Conservation (phyloP, 2,113 vertebrate species). For the Psilopsiagon aymara region DNA sequence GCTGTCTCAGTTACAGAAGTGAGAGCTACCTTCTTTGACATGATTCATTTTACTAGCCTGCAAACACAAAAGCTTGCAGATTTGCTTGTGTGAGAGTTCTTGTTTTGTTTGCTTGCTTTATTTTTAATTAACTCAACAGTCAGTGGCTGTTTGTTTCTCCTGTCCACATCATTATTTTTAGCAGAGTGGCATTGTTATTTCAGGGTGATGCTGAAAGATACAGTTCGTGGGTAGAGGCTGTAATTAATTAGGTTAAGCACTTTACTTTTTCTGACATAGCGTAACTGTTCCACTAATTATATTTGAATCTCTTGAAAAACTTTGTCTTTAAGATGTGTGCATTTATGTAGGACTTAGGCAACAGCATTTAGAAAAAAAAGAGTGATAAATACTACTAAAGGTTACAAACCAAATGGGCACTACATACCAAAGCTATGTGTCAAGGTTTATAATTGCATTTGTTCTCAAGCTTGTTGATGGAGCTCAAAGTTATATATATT, state of each 20-base stretch:
- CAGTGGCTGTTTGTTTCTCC: background rate
- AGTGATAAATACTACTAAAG: background rate
- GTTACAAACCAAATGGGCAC: background rate
- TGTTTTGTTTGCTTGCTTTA: background rate
- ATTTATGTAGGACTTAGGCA: background rate
- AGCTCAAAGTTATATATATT: background rate
- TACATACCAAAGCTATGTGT: background rate
- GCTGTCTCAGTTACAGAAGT: background rate
- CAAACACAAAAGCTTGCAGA: background rate
- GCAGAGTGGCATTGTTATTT: background rate
- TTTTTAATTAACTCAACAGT: background rate
- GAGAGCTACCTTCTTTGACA: background rate
- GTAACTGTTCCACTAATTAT: background rate
- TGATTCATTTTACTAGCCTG: background rate
- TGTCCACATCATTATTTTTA: background rate
- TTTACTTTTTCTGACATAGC: background rate
- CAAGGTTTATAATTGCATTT: background rate
- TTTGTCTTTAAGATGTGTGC: background rate
- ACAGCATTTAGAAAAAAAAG: fast-evolving
- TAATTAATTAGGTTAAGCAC: background rate
- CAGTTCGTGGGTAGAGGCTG: background rate
- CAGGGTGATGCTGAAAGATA: background rate
- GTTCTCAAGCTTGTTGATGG: background rate
- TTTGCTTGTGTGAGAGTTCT: background rate
- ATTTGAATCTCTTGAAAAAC: background rate